These are phyloP conservation scores for Hylyphantes graminicola DNA, from an alignment of 1,140 invertebrate genomes.

Conservation along the genomic window DNA sequence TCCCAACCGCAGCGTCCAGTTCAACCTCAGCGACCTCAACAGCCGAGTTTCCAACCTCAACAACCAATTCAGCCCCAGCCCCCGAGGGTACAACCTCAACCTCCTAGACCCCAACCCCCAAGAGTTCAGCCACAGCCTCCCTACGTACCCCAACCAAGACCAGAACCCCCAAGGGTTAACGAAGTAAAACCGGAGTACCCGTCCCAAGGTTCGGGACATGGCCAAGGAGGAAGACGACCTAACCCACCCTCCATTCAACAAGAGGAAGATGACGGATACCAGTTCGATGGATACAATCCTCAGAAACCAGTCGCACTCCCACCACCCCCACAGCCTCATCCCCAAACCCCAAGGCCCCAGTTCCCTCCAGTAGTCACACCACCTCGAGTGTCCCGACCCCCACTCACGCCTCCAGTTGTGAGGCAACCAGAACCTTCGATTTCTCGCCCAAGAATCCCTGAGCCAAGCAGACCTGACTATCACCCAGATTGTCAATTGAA, in stretches of 20 bases:
- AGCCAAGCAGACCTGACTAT: conserved; percentile 4
- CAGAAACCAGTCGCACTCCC: conserved; percentile 34
- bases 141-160: not conserved
- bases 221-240: conserved; percentile 18
- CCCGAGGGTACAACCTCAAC: conserved; percentile 32
- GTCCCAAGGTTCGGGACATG: not conserved
- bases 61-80: conserved; percentile 10
- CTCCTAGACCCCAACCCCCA: conserved; percentile 7
- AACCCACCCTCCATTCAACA: conserved; percentile 43
- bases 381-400: conserved; percentile 38
- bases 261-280: conserved; percentile 48
- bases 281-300: conserved; percentile 31
- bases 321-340: conserved; percentile 19
- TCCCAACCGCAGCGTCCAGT: conserved; percentile 5
- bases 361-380: conserved; percentile 52
- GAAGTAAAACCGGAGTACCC: conserved; percentile 46
- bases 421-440: conserved; percentile 34
- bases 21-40: not conserved
- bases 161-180: not conserved
- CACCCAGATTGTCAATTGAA: conserved; percentile 53
- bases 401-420: conserved; percentile 27
- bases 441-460: conserved; percentile 20
- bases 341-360: conserved; percentile 28
- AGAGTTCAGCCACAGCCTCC: conserved; percentile 14
- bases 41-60: conserved; percentile 30